A percentile compares a stretch with the other conserved stretches of the same genome.
Evolutionary conservation across 1,140 invertebrate genomes (phyloP).

Genomic region (Psix sp.): DNA sequence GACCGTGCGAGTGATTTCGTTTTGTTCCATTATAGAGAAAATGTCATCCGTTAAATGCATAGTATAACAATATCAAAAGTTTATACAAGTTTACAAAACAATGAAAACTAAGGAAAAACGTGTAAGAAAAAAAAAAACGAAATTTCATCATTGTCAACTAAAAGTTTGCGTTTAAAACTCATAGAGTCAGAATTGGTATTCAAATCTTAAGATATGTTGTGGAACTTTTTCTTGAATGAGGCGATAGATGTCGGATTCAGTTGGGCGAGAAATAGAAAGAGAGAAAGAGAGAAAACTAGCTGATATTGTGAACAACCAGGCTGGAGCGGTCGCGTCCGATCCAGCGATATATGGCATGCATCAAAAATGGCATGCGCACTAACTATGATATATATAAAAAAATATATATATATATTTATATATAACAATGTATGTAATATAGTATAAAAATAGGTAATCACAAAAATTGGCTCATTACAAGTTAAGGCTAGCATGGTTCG

Average conservation of each 20-base stretch:
- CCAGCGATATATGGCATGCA: slow-evolving; percentile 15
- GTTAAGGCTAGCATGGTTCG: slow-evolving; percentile 23
- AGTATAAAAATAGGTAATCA: slow-evolving; percentile 37
- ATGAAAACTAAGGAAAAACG: too few relatives aligned
- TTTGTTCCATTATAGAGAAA: too few relatives aligned
- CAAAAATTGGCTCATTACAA: slow-evolving; percentile 36
- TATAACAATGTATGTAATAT: slow-evolving; percentile 15
- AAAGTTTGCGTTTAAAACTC: too few relatives aligned
- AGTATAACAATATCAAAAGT: too few relatives aligned
- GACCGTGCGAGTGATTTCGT: too few relatives aligned
- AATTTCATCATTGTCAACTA: too few relatives aligned
- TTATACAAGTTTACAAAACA: too few relatives aligned
- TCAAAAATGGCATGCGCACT: slow-evolving; percentile 11
- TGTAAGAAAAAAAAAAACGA: too few relatives aligned
- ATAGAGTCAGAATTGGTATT: too few relatives aligned
- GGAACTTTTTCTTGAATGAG: too few relatives aligned
- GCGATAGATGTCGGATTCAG: neutral
- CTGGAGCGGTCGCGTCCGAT: slow-evolving; percentile 11
- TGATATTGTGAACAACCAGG: slow-evolving; percentile 4
- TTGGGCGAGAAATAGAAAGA: slow-evolving; percentile 1
- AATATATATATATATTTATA: slow-evolving; percentile 5
- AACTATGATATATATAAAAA: neutral
- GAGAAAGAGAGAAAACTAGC: slow-evolving; percentile 10
- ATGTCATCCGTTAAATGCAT: too few relatives aligned
- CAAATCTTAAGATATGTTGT: too few relatives aligned